phyloP scores from a whole-genome alignment of 2,113 vertebrate genomes.

The Onychorhynchus coronatus region DNA sequence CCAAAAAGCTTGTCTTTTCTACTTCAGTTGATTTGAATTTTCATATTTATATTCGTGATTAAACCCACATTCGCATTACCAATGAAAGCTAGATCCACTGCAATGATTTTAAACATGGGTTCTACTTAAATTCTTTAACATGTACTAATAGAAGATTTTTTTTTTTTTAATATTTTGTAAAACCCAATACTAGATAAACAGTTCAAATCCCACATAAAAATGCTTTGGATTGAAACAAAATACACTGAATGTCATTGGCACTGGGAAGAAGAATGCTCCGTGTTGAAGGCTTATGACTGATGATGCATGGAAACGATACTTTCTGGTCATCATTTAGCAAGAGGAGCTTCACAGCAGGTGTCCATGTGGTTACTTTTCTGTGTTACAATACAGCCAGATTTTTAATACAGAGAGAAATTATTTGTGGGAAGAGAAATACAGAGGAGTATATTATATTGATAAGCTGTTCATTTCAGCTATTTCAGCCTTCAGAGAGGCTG shows the following conservation, averaged over 20 bases:
- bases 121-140: not conserved
- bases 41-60: not conserved
- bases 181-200: not conserved
- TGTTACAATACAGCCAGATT: not conserved
- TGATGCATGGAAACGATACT: not conserved
- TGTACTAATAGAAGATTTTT: not conserved
- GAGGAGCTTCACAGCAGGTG: not conserved
- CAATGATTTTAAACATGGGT: not conserved
- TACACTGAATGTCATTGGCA: not conserved
- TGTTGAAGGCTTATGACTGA: not conserved
- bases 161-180: not conserved
- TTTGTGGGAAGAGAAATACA: fast-evolving
- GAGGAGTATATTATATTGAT: not conserved
- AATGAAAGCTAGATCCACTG: not conserved
- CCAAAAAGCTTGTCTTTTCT: not conserved
- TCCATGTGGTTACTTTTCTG: not conserved
- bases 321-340: not conserved
- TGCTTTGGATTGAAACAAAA: not conserved
- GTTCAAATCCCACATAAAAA: not conserved
- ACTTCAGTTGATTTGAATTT: not conserved
- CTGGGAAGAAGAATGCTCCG: not conserved
- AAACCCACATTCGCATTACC: not conserved
- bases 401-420: not conserved
- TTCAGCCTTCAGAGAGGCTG: not conserved
- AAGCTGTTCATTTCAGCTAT: not conserved